Conservation (phyloP, 2,797 vertebrate species). For the Platyrinchus mystaceus region DNA sequence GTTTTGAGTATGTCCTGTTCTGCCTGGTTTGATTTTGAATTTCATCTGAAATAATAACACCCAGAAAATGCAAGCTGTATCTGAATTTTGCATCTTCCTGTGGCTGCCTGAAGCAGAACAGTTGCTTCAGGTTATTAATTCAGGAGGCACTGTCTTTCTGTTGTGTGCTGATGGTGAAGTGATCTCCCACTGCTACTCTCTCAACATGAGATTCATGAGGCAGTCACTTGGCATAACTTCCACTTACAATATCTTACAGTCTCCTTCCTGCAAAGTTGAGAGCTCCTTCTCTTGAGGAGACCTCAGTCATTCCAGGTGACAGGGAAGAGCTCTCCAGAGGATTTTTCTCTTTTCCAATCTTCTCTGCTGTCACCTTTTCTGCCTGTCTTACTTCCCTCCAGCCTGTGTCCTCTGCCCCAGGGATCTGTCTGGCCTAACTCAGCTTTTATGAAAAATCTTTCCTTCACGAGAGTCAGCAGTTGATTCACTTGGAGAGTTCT, state of each 20-base stretch:
- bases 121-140: slow-evolving; percentile 48
- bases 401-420: not conserved
- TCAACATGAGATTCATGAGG: slow-evolving; percentile 32
- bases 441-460: not conserved
- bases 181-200: slow-evolving; percentile 51
- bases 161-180: slow-evolving; percentile 34
- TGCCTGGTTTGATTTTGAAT: not conserved
- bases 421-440: not conserved
- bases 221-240: slow-evolving; percentile 50
- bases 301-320: slow-evolving; percentile 33
- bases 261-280: slow-evolving; percentile 6
- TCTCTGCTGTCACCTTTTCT: not conserved
- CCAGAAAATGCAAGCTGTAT: not conserved
- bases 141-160: not conserved
- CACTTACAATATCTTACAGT: not conserved
- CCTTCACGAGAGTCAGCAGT: not conserved
- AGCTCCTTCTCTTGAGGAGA: slow-evolving; percentile 20
- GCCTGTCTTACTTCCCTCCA: not conserved
- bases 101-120: slow-evolving; percentile 3
- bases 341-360: not conserved
- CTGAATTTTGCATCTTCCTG: slow-evolving; percentile 2
- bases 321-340: not conserved
- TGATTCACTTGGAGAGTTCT: not conserved
- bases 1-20: not conserved
- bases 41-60: not conserved